Evolutionary conservation across 2,888 invertebrate genomes (phyloP).

Genomic region (Eurois occulta): DNA sequence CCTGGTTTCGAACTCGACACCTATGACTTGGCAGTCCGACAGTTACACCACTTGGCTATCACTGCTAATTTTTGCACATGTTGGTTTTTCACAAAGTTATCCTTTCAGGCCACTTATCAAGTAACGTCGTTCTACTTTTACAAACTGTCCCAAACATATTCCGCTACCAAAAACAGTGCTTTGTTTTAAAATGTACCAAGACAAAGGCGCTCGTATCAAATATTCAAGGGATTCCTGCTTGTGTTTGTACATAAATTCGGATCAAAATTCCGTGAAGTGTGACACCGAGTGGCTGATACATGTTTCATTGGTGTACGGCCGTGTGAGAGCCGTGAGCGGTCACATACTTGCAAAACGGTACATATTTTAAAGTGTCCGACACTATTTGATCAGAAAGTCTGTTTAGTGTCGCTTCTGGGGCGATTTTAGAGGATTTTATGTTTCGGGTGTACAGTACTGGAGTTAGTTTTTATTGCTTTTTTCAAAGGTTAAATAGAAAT

Average conservation of each 20-base stretch:
- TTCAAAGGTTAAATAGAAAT: background rate
- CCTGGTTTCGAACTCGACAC: too few relatives aligned
- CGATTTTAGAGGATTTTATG: conserved; percentile 2
- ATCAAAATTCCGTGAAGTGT: conserved; percentile 64
- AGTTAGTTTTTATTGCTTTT: conserved; percentile 22
- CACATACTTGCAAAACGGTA: conserved; percentile 14
- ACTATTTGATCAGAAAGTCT: conserved; percentile 32
- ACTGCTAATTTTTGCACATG: background rate
- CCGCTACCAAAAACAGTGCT: conserved; percentile 26
- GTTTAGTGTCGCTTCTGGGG: background rate
- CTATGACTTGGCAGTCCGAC: too few relatives aligned
- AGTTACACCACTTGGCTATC: too few relatives aligned
- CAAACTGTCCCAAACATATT: conserved; percentile 20
- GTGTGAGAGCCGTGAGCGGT: conserved; percentile 16
- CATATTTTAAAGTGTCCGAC: conserved; percentile 49
- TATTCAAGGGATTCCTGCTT: conserved; percentile 54
- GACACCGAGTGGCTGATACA: conserved; percentile 56
- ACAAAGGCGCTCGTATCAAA: conserved; percentile 61
- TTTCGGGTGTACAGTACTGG: background rate
- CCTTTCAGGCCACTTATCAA: background rate
- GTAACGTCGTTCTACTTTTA: background rate
- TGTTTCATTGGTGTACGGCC: conserved; percentile 55
- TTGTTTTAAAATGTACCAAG: conserved; percentile 64
- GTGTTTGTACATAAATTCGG: conserved; percentile 62
- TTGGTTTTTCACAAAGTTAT: background rate